These are phyloP conservation scores for Cheilosia urbana DNA, from an alignment of 2,888 invertebrate genomes.

Conservation along the genomic window DNA sequence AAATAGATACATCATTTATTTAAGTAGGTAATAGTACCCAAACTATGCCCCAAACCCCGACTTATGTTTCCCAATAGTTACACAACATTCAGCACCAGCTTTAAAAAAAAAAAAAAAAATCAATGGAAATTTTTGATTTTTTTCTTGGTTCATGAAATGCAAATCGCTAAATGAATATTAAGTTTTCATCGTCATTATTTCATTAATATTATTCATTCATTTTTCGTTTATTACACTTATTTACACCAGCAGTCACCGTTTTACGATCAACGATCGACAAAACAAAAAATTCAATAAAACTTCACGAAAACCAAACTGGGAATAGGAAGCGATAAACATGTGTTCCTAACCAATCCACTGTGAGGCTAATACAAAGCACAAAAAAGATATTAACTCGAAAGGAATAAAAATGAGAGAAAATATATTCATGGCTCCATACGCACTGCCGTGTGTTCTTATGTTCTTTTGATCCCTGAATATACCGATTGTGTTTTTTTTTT, in stretches of 20 bases:
- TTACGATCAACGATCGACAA: not conserved
- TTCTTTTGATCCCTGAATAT: conserved; percentile 32
- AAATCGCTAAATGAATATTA: conserved; percentile 2
- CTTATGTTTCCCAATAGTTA: not conserved
- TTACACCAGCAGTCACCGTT: conserved; percentile 43
- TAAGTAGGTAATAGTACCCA: too few species aligned
- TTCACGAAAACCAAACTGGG: conserved; percentile 22
- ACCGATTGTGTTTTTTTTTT: conserved; percentile 11
- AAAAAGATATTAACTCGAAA: not conserved
- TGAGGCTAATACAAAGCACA: conserved; percentile 35
- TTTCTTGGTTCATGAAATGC: not conserved
- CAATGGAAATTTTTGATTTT: not conserved
- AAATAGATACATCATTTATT: too few species aligned
- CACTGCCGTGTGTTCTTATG: not conserved
- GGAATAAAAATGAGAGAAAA: conserved; percentile 2
- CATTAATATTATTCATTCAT: conserved; percentile 21
- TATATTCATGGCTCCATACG: conserved; percentile 1
- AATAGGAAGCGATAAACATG: conserved; percentile 54
- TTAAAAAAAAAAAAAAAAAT: not conserved
- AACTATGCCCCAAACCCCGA: too few species aligned
- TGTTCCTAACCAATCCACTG: conserved; percentile 36
- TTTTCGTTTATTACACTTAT: conserved; percentile 17
- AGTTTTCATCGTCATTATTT: conserved; percentile 14
- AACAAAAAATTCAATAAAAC: conserved; percentile 6
- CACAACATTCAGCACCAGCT: not conserved